Evolutionary conservation across 2,888 invertebrate species (phyloP).

Genomic region (Tinea trinotella): DNA sequence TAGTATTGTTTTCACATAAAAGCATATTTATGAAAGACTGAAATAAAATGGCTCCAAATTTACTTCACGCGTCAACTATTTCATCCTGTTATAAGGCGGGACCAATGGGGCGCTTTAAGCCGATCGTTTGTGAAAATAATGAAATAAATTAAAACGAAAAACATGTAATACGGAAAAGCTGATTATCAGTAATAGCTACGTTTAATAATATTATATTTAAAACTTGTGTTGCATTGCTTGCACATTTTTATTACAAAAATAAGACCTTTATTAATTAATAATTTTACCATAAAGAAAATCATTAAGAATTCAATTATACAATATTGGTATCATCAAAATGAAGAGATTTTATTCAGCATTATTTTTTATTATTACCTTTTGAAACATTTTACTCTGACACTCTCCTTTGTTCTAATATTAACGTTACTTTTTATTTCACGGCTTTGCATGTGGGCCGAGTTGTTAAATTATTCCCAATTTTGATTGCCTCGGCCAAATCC

Average conservation of each 20-base stretch:
- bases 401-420: slow-evolving; percentile 43
- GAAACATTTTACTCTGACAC: background rate
- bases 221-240: no score
- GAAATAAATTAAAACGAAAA: slow-evolving; percentile 32
- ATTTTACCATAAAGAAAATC: no score
- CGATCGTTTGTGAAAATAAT: slow-evolving; percentile 56
- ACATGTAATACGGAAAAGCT: slow-evolving; percentile 20
- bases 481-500: slow-evolving; percentile 59
- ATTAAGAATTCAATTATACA: no score
- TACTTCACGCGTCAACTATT: slow-evolving; percentile 44
- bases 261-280: no score
- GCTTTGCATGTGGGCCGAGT: slow-evolving; percentile 51
- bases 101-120: slow-evolving; percentile 59
- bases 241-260: no score
- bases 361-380: background rate
- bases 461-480: slow-evolving; percentile 36
- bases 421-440: slow-evolving; percentile 34
- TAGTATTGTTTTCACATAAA: background rate
- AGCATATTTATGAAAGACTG: background rate
- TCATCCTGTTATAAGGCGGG: slow-evolving; percentile 57
- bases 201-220: no score
- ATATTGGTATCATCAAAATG: no score
- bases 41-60: slow-evolving; percentile 15
- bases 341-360: no score
- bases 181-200: no score